Evolutionary conservation across 2,113 vertebrate species (phyloP).

Genomic region (Cairina moschata): DNA sequence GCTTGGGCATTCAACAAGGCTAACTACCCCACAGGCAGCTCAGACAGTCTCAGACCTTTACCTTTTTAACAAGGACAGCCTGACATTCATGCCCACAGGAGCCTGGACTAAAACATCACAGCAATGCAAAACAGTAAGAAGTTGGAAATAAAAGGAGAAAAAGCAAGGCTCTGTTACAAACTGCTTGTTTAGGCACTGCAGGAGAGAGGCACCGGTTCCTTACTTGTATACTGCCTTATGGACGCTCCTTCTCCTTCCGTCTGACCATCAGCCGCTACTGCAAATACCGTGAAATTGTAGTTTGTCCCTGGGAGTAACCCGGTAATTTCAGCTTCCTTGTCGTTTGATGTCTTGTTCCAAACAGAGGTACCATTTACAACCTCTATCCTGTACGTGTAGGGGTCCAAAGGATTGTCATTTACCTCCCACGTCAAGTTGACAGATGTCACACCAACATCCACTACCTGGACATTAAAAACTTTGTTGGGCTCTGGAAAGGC

Average conservation of each 20-base stretch:
- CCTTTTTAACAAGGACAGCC: background rate
- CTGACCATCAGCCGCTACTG: no score
- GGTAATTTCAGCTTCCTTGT: no score
- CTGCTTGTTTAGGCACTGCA: background rate
- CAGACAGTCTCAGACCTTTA: background rate
- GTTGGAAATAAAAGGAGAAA: background rate
- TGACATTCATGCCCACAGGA: fast-evolving
- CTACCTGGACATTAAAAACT: background rate
- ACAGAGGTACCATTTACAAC: no score
- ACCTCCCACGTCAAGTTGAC: conserved; percentile 68
- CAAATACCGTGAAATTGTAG: no score
- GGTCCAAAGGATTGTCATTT: background rate
- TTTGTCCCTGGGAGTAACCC: no score
- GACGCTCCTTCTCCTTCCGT: no score
- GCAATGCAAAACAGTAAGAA: fast-evolving
- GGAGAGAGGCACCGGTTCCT: background rate
- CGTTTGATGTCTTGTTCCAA: no score
- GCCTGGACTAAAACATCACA: background rate
- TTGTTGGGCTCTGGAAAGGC: conserved; percentile 2
- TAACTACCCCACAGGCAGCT: background rate
- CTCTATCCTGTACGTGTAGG: background rate
- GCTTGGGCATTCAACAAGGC: background rate
- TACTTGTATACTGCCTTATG: background rate
- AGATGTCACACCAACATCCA: background rate
- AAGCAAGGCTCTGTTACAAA: background rate